A percentile compares a stretch with the other conserved stretches of the same genome.
Evolutionary conservation across 2,888 invertebrate species (phyloP).

Genomic region (Epistrophe eligans): DNA sequence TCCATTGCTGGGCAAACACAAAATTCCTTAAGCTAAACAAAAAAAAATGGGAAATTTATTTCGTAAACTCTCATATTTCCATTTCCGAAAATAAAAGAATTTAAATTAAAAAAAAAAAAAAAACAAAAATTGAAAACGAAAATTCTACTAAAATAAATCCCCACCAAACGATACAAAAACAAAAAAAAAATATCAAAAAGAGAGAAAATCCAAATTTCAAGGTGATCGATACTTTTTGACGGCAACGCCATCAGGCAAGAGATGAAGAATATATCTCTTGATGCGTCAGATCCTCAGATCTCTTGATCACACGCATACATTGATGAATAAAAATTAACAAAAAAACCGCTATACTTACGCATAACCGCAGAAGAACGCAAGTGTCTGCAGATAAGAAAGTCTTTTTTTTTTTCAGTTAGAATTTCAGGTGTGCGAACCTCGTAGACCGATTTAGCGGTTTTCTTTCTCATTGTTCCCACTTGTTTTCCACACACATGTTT

Average conservation of each 20-base stretch:
- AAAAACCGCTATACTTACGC: not conserved
- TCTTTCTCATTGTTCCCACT: slow-evolving; percentile 51
- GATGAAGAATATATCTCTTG: slow-evolving; percentile 30
- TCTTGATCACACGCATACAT: slow-evolving; percentile 12
- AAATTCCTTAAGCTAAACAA: slow-evolving; percentile 53
- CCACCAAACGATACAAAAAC: slow-evolving; percentile 20
- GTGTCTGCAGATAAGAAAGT: slow-evolving; percentile 41
- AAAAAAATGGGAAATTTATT: slow-evolving; percentile 33
- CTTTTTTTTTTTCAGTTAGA: slow-evolving; percentile 76
- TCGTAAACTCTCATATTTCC: slow-evolving; percentile 81
- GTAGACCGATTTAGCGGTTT: slow-evolving; percentile 44
- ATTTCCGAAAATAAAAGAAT: slow-evolving; percentile 78
- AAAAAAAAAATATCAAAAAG: slow-evolving; percentile 37
- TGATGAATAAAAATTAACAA: slow-evolving; percentile 12
- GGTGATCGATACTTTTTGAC: slow-evolving; percentile 67
- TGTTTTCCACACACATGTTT: slow-evolving; percentile 59
- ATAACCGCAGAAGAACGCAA: slow-evolving; percentile 10
- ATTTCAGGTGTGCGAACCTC: slow-evolving; percentile 65
- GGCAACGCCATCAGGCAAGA: slow-evolving; percentile 20
- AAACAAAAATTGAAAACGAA: slow-evolving; percentile 52
- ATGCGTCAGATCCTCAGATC: slow-evolving; percentile 54
- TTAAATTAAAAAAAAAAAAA: slow-evolving; percentile 66
- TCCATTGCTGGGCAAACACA: slow-evolving; percentile 33
- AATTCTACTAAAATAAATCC: slow-evolving; percentile 50
- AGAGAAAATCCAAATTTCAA: slow-evolving; percentile 62